Percentiles rank a stretch among this genome's conserved stretches.
These are phyloP conservation scores for Sebastiscus albofasciatus DNA, from an alignment of 2,797 vertebrate genomes.

Conservation along the genomic window DNA sequence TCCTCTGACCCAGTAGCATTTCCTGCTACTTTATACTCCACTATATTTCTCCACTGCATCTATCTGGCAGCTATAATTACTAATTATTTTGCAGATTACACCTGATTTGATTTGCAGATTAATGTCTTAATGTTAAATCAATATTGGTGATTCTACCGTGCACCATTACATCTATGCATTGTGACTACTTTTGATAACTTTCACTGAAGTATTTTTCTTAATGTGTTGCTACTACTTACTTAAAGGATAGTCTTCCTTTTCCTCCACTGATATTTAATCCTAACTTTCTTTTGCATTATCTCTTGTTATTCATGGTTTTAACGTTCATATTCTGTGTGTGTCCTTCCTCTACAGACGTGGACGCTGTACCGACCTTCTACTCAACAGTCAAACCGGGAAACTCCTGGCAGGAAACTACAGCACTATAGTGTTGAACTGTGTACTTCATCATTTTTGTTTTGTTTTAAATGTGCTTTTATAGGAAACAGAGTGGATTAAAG, in stretches of 20 bases:
- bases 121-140: not conserved
- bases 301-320: not conserved
- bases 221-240: too few relatives aligned
- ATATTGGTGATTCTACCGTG: too few relatives aligned
- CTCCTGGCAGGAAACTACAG: not conserved
- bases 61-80: too few relatives aligned
- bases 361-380: constrained; percentile 2
- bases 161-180: too few relatives aligned
- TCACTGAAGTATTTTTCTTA: too few relatives aligned
- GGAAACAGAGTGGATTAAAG: not conserved
- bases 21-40: not conserved
- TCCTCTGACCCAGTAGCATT: not conserved
- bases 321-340: not conserved
- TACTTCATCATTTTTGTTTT: not conserved
- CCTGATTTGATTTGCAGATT: not conserved
- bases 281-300: not conserved
- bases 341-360: constrained; percentile 11
- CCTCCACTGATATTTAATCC: not conserved
- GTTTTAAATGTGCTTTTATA: not conserved
- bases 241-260: not conserved
- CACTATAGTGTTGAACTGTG: not conserved
- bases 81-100: not conserved
- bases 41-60: too few relatives aligned
- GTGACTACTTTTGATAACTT: too few relatives aligned
- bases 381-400: constrained; percentile 11